Conservation (phyloP, 1,140 invertebrate genomes). For the Wasmannia auropunctata region DNA sequence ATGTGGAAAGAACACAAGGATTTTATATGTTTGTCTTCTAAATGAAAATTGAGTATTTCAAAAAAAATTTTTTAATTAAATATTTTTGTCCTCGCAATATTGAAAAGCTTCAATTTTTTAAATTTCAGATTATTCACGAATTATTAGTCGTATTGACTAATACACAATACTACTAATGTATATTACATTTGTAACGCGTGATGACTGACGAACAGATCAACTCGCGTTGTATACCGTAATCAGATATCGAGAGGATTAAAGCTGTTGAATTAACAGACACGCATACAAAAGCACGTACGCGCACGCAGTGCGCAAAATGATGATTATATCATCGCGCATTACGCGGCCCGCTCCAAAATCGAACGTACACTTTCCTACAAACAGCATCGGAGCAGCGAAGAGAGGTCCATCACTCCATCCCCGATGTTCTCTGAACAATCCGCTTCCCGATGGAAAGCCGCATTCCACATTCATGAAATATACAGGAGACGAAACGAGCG, state of each 20-base stretch:
- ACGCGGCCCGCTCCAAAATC: too few relatives aligned
- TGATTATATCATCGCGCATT: constrained; percentile 10
- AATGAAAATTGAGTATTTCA: neutral
- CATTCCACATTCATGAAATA: constrained; percentile 62
- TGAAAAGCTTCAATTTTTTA: neutral
- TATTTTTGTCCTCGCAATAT: neutral
- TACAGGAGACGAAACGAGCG: constrained; percentile 32
- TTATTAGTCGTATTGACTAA: neutral
- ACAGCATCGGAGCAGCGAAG: neutral
- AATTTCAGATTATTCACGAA: neutral
- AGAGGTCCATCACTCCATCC: neutral
- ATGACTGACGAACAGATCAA: constrained; percentile 10
- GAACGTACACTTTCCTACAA: neutral
- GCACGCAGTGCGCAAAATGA: neutral
- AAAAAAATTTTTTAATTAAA: neutral
- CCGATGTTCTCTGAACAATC: neutral
- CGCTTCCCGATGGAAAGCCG: constrained; percentile 49
- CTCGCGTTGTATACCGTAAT: neutral
- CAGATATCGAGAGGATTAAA: neutral
- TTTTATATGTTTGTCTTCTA: neutral
- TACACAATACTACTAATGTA: neutral
- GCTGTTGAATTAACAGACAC: constrained; percentile 1
- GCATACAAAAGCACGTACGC: neutral
- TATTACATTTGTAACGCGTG: neutral
- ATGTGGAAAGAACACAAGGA: neutral